phyloP scores from a whole-genome alignment of 2,888 invertebrate genomes.

The Sarcophaga rosellei region DNA sequence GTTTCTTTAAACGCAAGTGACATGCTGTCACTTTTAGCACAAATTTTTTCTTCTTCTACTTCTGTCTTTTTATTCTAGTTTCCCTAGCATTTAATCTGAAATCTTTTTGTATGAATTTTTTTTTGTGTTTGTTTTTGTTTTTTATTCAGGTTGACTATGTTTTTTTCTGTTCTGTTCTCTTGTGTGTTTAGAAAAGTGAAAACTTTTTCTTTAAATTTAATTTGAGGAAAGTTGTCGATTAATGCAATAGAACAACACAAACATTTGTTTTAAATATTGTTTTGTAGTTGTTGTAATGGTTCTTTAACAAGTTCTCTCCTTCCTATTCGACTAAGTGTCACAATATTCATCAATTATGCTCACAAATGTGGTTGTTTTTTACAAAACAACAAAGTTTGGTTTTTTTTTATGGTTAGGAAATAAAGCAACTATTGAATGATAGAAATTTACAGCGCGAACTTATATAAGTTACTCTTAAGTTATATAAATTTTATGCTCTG shows the following conservation, averaged over 20 bases:
- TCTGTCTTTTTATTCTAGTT: conserved; percentile 22
- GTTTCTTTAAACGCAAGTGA: conserved; percentile 47
- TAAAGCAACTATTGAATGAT: too few species aligned
- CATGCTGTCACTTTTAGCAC: conserved; percentile 61
- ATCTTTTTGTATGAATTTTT: conserved; percentile 27
- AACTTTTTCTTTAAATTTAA: conserved; percentile 37
- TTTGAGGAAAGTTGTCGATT: conserved; percentile 26
- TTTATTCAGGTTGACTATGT: conserved; percentile 13
- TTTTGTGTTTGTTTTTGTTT: conserved; percentile 17
- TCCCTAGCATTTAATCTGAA: conserved; percentile 37
- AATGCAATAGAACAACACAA: not conserved
- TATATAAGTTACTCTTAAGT: too few species aligned
- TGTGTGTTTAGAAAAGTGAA: conserved; percentile 22
- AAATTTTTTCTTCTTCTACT: conserved; percentile 20
- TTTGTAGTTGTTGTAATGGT: not conserved
- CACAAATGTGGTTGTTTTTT: not conserved
- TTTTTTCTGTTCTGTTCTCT: not conserved
- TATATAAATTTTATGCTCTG: too few species aligned
- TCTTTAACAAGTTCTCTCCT: not conserved
- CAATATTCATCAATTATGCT: too few species aligned
- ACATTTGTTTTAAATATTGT: not conserved
- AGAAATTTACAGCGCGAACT: too few species aligned
- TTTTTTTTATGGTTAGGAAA: not conserved
- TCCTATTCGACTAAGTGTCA: too few species aligned
- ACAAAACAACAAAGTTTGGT: not conserved